A percentile compares a stretch with the other conserved stretches of the same genome.
Evolutionary conservation across 2,888 invertebrate species (phyloP).

Genomic region (Pollenia angustigena): DNA sequence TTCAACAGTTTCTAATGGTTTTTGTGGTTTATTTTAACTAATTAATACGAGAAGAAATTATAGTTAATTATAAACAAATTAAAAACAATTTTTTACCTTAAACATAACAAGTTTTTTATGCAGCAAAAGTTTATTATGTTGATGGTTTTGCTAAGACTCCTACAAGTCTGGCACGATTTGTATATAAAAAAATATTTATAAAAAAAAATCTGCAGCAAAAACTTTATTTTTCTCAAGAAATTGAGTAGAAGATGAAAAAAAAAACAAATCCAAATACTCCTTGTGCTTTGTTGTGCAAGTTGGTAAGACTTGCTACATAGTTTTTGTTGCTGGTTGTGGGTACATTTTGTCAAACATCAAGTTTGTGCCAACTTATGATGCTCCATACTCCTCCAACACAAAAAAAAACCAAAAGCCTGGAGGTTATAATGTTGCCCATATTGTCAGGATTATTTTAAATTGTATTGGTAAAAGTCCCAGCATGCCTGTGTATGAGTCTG

Average conservation of each 20-base stretch:
- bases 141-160: constrained; percentile 46
- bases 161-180: constrained; percentile 59
- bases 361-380: constrained; percentile 42
- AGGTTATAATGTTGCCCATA: constrained; percentile 59
- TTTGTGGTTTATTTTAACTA: constrained; percentile 64
- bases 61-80: constrained; percentile 61
- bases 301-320: background rate
- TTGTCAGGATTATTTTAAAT: constrained; percentile 63
- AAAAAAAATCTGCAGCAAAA: background rate
- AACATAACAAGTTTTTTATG: constrained; percentile 31
- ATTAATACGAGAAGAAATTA: constrained; percentile 63
- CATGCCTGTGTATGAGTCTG: background rate
- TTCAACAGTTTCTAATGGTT: constrained; percentile 61
- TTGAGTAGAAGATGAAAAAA: constrained; percentile 3
- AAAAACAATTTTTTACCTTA: constrained; percentile 20
- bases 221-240: constrained; percentile 48
- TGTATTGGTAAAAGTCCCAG: constrained; percentile 23
- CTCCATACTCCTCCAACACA: constrained; percentile 16
- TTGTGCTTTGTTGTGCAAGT: constrained; percentile 27
- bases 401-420: constrained; percentile 40
- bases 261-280: constrained; percentile 3
- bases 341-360: constrained; percentile 61
- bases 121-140: background rate
- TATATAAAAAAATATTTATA: background rate
- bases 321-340: constrained; percentile 5